Evolutionary conservation across 2,113 vertebrate species (phyloP), one percentile per base, ranked within the genome.

Genomic region (Pterocles gutturalis): DNA sequence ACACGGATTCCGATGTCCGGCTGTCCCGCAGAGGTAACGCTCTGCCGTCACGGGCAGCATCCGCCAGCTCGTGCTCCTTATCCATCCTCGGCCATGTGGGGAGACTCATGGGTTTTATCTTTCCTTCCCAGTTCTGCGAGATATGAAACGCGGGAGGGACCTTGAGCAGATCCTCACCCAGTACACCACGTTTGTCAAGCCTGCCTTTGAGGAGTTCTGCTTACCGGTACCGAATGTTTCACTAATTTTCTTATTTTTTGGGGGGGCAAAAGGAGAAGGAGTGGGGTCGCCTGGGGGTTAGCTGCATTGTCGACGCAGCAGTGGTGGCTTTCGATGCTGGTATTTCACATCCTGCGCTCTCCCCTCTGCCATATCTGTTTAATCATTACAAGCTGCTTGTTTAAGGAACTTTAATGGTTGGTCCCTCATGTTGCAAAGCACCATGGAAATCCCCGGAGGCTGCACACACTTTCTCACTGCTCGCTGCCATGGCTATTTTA

Each of bases 171-270:
- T 99, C 51, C 99, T 99, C 76, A 98, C 98, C 6, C 99, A 99
- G 97, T 99, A 99, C 82, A 99, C 99, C 8, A 99, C 99, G 0
- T 99, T 99, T 12, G 99, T 99, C 89, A 99, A 99, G 87, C 99
- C 99, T 1, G 99, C 99, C 55, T 99, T 99, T 16, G 99, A 99
- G 95, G 99, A 99, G 97, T 99, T 99, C 98, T 99, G 99, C 94
- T 96, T 99, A 58, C 99, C 99, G 97, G 99, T 99, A 98, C 19
- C 0, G 15, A 54, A 2, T 3, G 36, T 22, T 26, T 14, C 6
- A 1, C 33, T 60, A 0, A 6, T 28, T 33, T 12, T 10, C 1
- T 62, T 9, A 13, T 20, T 45, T 19, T 78, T 6, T 9, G 2
- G 14, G 7, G 25, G n/a, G 31, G 9, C 31, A 6, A 3, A 53